Percentiles rank a stretch among this genome's conserved stretches.
These are phyloP conservation scores for Murina feae DNA, from an alignment of 2,113 vertebrate genomes.

Conservation along the genomic window DNA sequence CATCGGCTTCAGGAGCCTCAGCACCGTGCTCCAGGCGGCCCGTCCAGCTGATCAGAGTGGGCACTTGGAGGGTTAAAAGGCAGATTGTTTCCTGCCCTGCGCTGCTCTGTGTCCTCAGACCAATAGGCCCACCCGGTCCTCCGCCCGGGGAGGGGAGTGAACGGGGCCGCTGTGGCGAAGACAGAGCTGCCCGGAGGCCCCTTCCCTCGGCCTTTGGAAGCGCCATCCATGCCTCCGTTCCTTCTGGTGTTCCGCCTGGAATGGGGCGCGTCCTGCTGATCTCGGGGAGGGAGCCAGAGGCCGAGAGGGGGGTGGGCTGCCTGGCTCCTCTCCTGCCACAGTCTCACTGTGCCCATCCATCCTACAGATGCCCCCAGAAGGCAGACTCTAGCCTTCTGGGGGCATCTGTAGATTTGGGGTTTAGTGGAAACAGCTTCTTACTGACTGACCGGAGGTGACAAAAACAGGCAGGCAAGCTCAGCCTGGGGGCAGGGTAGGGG, in stretches of 20 bases:
- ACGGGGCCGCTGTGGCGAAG: rapidly evolving
- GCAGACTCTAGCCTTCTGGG: background rate
- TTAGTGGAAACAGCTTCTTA: background rate
- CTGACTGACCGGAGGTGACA: background rate
- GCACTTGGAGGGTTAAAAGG: too few relatives aligned
- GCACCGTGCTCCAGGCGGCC: background rate
- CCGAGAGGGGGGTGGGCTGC: rapidly evolving
- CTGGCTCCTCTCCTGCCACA: background rate
- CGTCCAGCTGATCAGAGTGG: rapidly evolving
- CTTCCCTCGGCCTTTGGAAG: background rate
- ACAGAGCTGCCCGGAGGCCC: background rate
- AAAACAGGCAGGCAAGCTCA: background rate
- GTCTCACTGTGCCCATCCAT: rapidly evolving
- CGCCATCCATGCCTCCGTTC: rapidly evolving
- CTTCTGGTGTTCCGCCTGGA: background rate
- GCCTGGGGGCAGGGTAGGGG: background rate
- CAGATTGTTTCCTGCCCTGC: background rate
- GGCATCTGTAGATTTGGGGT: background rate
- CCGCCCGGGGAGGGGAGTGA: background rate
- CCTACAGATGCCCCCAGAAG: background rate
- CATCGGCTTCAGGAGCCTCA: background rate
- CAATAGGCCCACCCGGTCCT: background rate
- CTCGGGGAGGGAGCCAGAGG: background rate
- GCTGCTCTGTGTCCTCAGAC: background rate
- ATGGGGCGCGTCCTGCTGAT: background rate